A percentile compares a stretch with the other conserved stretches of the same genome.
These are phyloP conservation scores for Labrus mixtus DNA, from an alignment of 2,113 vertebrate species.

Conservation along the genomic window DNA sequence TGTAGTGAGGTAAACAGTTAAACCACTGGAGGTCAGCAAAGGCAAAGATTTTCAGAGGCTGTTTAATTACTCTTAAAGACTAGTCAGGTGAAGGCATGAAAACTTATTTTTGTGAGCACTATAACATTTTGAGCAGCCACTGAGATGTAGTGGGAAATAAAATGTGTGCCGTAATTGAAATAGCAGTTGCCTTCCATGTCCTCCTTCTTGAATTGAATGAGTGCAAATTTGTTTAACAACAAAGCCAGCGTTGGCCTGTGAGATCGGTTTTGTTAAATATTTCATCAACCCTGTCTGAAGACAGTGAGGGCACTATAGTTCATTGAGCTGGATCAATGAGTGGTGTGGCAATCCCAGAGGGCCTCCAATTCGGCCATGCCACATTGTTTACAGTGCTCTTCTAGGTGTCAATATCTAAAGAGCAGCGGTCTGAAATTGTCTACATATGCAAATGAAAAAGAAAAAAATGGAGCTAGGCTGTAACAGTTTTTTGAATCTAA, in stretches of 20 bases:
- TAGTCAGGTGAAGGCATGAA: neutral
- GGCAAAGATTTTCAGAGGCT: neutral
- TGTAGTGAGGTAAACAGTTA: neutral
- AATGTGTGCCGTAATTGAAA: constrained; percentile 18
- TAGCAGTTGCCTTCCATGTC: neutral
- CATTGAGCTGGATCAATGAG: constrained; percentile 48
- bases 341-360: constrained; percentile 22
- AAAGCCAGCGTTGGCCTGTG: constrained; percentile 38
- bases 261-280: constrained; percentile 67
- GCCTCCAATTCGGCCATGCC: constrained; percentile 26
- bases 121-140: constrained; percentile 12
- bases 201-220: constrained; percentile 40
- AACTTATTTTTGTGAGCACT: neutral
- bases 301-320: constrained; percentile 32
- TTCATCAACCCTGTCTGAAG: constrained; percentile 55
- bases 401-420: constrained; percentile 45
- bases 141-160: constrained; percentile 30
- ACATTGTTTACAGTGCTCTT: constrained; percentile 39
- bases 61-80: neutral
- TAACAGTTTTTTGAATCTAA: constrained; percentile 71
- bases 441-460: constrained; percentile 41
- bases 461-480: constrained; percentile 39
- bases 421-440: constrained; percentile 36
- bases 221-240: constrained; percentile 56
- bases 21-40: constrained; percentile 1